phyloP scores from a whole-genome alignment of 2,888 invertebrate species.

The Amblyteles armatorius region DNA sequence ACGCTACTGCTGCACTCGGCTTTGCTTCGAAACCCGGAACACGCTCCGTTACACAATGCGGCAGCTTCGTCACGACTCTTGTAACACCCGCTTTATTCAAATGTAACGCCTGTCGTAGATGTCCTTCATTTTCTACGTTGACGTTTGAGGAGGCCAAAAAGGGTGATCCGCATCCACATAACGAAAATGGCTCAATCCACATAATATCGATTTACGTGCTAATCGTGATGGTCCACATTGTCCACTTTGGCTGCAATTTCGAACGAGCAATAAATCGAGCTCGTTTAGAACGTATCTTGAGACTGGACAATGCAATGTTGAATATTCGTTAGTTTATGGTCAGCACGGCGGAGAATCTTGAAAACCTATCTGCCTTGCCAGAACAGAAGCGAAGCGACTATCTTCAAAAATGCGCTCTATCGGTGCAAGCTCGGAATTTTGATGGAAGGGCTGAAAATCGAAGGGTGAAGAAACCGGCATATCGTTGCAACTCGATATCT shows the following conservation, averaged over 20 bases:
- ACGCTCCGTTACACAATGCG: background rate
- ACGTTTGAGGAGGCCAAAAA: background rate
- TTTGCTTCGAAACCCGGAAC: slow-evolving; percentile 13
- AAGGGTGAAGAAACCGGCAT: background rate
- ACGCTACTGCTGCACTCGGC: background rate
- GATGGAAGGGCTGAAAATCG: slow-evolving; percentile 1
- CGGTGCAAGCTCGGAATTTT: slow-evolving; percentile 12
- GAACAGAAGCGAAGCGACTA: background rate
- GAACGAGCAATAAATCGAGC: background rate
- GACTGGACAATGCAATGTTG: slow-evolving; percentile 44
- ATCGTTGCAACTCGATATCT: background rate
- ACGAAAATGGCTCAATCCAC: background rate
- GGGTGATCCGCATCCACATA: background rate
- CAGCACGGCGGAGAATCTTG: background rate
- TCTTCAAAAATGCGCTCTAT: background rate
- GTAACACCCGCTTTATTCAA: slow-evolving; percentile 40
- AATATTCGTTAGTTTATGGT: slow-evolving; percentile 40
- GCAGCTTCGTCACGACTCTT: slow-evolving; percentile 25
- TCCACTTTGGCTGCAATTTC: background rate
- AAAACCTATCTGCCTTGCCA: background rate
- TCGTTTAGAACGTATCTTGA: slow-evolving; percentile 15
- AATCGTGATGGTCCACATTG: background rate
- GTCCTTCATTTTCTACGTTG: slow-evolving; percentile 1
- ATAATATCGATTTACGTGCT: background rate
- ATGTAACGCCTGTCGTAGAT: slow-evolving; percentile 29